Evolutionary conservation across 2,113 vertebrate species (phyloP).

Genomic region (Glaucidium brasilianum): DNA sequence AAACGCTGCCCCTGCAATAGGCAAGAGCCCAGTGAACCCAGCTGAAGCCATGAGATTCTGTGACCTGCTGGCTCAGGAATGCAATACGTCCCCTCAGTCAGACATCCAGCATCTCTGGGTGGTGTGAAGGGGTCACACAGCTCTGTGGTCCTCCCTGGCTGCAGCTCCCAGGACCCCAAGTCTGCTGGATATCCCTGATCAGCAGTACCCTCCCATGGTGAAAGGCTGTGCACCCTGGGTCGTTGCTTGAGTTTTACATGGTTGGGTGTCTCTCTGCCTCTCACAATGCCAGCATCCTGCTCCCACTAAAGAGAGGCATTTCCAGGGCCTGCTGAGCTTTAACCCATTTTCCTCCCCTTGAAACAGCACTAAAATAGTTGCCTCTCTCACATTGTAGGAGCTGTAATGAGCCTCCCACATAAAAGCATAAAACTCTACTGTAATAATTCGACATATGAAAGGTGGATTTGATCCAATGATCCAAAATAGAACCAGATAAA

Average conservation of each 20-base stretch:
- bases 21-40: not conserved
- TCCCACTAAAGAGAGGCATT: not conserved
- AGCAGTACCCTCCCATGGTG: not conserved
- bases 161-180: not conserved
- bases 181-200: not conserved
- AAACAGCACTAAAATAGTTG: not conserved
- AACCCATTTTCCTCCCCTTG: not conserved
- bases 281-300: not conserved
- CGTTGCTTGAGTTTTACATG: not conserved
- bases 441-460: not conserved
- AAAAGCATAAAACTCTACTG: not conserved
- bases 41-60: not conserved
- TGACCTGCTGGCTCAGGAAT: not conserved
- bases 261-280: not conserved
- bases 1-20: not conserved
- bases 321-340: slow-evolving; percentile 3
- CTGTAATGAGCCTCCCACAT: not conserved
- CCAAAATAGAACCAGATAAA: slow-evolving; percentile 4
- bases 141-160: not conserved
- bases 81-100: rapidly evolving
- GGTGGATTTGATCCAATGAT: not conserved
- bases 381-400: not conserved
- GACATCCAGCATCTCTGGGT: not conserved
- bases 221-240: not conserved
- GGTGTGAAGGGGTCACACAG: not conserved